Conservation (phyloP, 2,113 vertebrate species). For the Cyrtonyx montezumae region DNA sequence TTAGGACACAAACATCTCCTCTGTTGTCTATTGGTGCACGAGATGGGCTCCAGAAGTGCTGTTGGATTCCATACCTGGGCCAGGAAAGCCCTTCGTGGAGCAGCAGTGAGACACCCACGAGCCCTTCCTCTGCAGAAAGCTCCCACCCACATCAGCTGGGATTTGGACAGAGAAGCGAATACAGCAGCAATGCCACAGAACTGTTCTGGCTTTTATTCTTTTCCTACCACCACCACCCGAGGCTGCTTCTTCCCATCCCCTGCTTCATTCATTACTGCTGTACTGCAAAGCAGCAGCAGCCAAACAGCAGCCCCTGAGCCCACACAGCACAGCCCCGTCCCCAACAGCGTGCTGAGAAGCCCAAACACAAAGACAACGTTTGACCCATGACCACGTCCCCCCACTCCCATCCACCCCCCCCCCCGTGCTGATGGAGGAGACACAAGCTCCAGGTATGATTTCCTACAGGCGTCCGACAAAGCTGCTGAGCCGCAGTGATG, state of each 20-base stretch:
- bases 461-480: not conserved
- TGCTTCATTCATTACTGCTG: not conserved
- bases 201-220: not conserved
- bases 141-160: accelerated
- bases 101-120: not conserved
- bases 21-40: not conserved
- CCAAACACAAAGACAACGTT: not conserved
- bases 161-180: not conserved
- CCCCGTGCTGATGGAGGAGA: not conserved
- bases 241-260: not conserved
- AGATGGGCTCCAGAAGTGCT: not conserved
- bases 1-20: not conserved
- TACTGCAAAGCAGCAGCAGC: not conserved
- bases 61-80: not conserved
- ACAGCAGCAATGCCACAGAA: not conserved
- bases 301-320: accelerated
- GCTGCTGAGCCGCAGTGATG: constrained; percentile 7
- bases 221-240: not conserved
- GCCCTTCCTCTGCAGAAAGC: not conserved
- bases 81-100: not conserved
- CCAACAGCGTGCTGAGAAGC: not conserved
- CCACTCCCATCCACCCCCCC: not conserved
- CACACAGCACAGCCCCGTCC: not conserved
- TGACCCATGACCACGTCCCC: constrained; percentile 10
- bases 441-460: not conserved